Base-by-base conservation (phyloP, 2,888 invertebrate genomes). In the Ischnura elegans region DNA sequence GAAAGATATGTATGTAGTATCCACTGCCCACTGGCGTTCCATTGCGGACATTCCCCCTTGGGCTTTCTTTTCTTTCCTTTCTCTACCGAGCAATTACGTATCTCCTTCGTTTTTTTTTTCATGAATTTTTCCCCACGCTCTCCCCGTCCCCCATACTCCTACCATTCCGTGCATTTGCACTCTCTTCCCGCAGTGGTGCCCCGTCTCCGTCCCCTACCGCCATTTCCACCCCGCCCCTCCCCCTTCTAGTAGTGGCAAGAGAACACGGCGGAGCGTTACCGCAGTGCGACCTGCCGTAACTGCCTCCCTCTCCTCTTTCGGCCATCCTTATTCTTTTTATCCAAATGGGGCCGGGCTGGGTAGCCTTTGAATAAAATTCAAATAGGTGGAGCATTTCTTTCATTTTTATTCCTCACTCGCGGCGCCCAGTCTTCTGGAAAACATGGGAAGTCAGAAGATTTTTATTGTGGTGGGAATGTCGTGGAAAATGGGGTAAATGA, bases 241-340 rank as follows among this genome's bases (percentile, higher is more conserved):
- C 87, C 84, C 29, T 10, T 45, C n/a, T 10, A 6, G 19, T 10
- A 55, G 19, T 10, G 55, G 55, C 10, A 21, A 21, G 55, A 21
- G 87, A 51, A 25, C 47, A 51, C 47, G 87, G 47, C 45, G 36
- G n/a, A 36, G 87, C 87, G 51, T 47, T 87, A 87, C 87, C 87
- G 87, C 87, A 87, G 47, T 66, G 66, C 87, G 45, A 61, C 47
- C 87, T 66, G 43, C 76, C 61, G 43, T 43, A 25, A 46, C 66
- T 87, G 55, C 84, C 93, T 87, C 87, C 84, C 93, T 25, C 45
- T 13, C 29, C 46, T 46, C 76, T 25, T 46, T 36, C 45, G 19
- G 84, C 10, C 84, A 42, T 25, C 84, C 93, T 21, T 45, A 29
- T 2, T 61, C 86, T 61, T 86, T 4, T 90, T 87, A 42, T 43